Evolutionary conservation across 2,797 vertebrate species (phyloP).

Genomic region (Pristis pectinata): DNA sequence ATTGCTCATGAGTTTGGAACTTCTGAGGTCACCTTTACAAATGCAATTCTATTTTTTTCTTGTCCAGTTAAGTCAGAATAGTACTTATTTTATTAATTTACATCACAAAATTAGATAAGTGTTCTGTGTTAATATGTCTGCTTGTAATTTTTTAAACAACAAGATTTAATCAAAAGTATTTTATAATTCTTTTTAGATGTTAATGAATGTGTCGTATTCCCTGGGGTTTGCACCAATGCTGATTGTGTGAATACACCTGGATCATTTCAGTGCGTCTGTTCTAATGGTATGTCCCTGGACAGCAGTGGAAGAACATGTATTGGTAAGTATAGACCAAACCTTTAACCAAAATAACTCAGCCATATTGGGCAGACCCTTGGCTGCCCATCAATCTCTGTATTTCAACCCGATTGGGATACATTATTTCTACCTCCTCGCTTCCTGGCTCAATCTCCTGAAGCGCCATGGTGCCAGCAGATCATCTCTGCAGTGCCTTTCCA

Average conservation of each 20-base stretch:
- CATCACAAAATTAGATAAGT: background rate
- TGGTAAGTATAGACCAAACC: constrained; percentile 58
- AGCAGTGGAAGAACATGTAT: constrained; percentile 83
- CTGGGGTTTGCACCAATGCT: constrained; percentile 86
- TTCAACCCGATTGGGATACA: too few species aligned
- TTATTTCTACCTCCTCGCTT: too few species aligned
- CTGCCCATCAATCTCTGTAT: too few species aligned
- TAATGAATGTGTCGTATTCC: constrained; percentile 91
- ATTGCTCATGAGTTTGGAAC: background rate
- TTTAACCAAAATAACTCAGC: background rate
- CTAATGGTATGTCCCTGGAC: constrained; percentile 87
- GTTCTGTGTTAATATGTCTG: background rate
- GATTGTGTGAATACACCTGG: constrained; percentile 84
- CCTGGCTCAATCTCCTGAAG: too few species aligned
- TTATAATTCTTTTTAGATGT: constrained; percentile 65
- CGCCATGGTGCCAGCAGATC: too few species aligned
- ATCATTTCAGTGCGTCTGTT: constrained; percentile 89
- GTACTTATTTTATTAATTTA: background rate
- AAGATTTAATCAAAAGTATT: background rate
- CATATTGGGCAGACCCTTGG: background rate
- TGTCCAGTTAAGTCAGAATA: background rate
- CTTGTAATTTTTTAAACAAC: background rate
- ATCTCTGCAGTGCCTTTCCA: too few species aligned
- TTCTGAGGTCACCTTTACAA: background rate
- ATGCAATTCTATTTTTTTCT: background rate